Evolutionary conservation across 2,888 invertebrate genomes (phyloP).

Genomic region (Cremastobaeus sp.): DNA sequence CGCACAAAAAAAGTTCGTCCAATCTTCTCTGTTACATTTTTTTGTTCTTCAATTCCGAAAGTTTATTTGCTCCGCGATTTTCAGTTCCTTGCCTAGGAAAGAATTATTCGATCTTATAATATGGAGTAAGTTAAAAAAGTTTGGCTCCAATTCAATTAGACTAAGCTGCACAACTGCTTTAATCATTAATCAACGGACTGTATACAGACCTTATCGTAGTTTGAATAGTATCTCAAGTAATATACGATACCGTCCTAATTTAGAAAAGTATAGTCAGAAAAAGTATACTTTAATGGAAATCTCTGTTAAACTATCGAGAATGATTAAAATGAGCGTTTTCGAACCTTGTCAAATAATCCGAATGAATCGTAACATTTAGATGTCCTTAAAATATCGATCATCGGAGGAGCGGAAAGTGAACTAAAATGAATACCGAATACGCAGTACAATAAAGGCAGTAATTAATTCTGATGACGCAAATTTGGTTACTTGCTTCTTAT

Average conservation of each 20-base stretch:
- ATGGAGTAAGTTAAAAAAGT: constrained; percentile 35
- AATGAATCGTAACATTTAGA: too few species aligned
- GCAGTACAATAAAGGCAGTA: constrained; percentile 23
- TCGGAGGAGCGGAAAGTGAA: background rate
- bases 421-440: constrained; percentile 25
- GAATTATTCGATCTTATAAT: constrained; percentile 49
- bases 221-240: constrained; percentile 21
- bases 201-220: constrained; percentile 4
- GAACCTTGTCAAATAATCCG: too few species aligned
- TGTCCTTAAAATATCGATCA: too few species aligned
- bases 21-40: constrained; percentile 41
- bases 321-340: too few species aligned
- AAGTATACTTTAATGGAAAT: too few species aligned
- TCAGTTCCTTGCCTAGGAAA: constrained; percentile 36
- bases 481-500: constrained; percentile 52
- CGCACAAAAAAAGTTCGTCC: constrained; percentile 46
- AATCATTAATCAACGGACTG: constrained; percentile 36
- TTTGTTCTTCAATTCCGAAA: constrained; percentile 37
- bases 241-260: constrained; percentile 23
- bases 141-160: constrained; percentile 52
- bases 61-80: constrained; percentile 31
- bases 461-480: constrained; percentile 58
- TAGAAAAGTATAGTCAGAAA: too few species aligned
- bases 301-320: too few species aligned
- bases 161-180: constrained; percentile 31